phyloP scores from a whole-genome alignment of 2,797 vertebrate species.

The Eulemur mongoz region DNA sequence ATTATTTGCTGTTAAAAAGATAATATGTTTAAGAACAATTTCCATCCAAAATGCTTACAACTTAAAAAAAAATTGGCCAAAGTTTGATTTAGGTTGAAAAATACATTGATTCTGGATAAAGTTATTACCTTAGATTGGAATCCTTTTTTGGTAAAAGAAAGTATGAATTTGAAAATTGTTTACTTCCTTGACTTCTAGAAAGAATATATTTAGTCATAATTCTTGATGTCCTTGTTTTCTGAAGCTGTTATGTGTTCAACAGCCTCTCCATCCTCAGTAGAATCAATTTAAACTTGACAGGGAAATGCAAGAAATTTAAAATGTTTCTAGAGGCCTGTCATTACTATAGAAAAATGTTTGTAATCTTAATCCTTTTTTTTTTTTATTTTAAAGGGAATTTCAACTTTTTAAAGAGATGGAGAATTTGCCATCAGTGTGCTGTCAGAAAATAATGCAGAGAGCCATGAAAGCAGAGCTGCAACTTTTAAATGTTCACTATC shows the following conservation, averaged over 20 bases:
- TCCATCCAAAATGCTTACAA: background rate
- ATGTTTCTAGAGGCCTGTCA: constrained; percentile 4
- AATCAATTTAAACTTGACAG: constrained; percentile 16
- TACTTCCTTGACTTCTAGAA: background rate
- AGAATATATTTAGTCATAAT: background rate
- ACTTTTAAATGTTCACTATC: constrained; percentile 85
- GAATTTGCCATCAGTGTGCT: constrained; percentile 54
- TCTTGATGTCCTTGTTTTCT: background rate
- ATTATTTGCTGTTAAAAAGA: background rate
- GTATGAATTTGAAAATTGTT: background rate
- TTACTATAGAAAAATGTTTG: background rate
- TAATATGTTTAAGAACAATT: background rate
- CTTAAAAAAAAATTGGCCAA: background rate
- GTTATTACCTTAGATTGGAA: background rate
- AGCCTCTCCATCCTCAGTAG: background rate
- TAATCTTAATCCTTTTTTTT: background rate
- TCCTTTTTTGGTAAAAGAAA: background rate
- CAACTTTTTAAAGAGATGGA: constrained; percentile 29
- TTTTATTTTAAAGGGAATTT: constrained; percentile 74
- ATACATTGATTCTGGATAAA: background rate
- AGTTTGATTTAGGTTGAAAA: constrained; percentile 10
- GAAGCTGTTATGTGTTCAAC: background rate
- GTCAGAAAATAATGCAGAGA: constrained; percentile 70
- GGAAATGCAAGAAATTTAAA: constrained; percentile 2
- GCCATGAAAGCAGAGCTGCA: constrained; percentile 85